A percentile compares a stretch with the other conserved stretches of the same genome.
Evolutionary conservation across 2,797 vertebrate genomes (phyloP).

Genomic region (Rhinoraja longicauda): DNA sequence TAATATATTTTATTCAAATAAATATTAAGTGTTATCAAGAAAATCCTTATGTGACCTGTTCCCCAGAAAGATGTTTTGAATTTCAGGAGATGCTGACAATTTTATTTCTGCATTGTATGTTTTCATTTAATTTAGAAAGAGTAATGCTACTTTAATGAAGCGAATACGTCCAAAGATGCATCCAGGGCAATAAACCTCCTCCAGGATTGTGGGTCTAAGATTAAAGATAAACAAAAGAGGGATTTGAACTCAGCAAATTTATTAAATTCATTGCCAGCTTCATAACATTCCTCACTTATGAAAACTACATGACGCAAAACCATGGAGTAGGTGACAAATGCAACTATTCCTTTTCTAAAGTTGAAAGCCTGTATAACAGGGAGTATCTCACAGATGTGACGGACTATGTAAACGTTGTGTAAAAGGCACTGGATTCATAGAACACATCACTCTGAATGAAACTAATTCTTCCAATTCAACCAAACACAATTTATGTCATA

Average conservation of each 20-base stretch:
- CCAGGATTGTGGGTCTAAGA: neutral
- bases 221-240: slow-evolving; percentile 15
- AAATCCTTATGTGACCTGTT: neutral
- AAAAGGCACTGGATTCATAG: neutral
- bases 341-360: neutral
- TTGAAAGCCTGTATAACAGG: neutral
- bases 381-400: neutral
- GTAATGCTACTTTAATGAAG: slow-evolving; percentile 9
- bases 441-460: neutral
- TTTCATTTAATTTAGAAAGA: neutral
- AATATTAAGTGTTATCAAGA: neutral
- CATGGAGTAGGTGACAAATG: neutral
- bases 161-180: neutral
- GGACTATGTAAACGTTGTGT: too few species aligned
- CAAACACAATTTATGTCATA: neutral
- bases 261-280: slow-evolving; percentile 20
- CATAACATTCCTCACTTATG: slow-evolving; percentile 9
- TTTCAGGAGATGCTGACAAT: neutral
- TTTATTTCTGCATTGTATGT: neutral
- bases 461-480: neutral
- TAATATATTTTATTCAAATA: neutral
- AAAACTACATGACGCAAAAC: neutral
- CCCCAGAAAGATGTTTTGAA: neutral
- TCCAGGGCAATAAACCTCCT: neutral
- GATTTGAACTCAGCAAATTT: slow-evolving; percentile 31